These are phyloP conservation scores for Mylabris sibirica DNA, from an alignment of 2,888 invertebrate species.

Conservation along the genomic window DNA sequence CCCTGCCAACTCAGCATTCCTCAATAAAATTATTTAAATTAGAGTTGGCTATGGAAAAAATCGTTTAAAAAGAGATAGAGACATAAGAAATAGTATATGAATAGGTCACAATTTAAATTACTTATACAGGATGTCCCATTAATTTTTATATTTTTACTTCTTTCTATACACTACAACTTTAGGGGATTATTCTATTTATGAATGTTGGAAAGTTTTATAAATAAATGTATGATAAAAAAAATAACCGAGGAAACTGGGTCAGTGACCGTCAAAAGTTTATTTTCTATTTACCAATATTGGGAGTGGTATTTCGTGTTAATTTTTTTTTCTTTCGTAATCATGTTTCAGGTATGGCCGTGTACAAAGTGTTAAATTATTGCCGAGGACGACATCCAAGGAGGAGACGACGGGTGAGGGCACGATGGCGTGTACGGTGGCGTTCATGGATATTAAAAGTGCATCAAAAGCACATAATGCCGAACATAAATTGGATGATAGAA, in stretches of 20 bases:
- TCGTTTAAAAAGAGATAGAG: background rate
- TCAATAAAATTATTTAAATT: background rate
- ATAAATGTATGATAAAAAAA: background rate
- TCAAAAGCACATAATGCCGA: constrained; percentile 90
- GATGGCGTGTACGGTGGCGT: constrained; percentile 89
- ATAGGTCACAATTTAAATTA: background rate
- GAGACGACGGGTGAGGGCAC: constrained; percentile 69
- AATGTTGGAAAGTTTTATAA: background rate
- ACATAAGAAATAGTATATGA: background rate
- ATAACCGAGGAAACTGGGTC: background rate
- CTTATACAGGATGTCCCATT: background rate
- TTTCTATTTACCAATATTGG: background rate
- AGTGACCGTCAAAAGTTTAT: constrained; percentile 8
- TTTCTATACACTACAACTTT: no score
- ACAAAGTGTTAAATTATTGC: constrained; percentile 94
- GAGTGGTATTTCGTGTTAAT: no score
- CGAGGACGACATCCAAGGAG: constrained; percentile 62
- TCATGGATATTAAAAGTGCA: constrained; percentile 97
- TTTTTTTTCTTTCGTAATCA: no score
- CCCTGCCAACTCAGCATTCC: constrained; percentile 36
- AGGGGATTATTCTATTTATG: constrained; percentile 2
- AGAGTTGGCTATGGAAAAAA: background rate
- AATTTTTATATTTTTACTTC: background rate
- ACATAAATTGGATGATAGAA: constrained; percentile 86
- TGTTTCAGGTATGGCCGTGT: constrained; percentile 93